phyloP scores from a whole-genome alignment of 2,113 vertebrate genomes.

The Bufo gargarizans region DNA sequence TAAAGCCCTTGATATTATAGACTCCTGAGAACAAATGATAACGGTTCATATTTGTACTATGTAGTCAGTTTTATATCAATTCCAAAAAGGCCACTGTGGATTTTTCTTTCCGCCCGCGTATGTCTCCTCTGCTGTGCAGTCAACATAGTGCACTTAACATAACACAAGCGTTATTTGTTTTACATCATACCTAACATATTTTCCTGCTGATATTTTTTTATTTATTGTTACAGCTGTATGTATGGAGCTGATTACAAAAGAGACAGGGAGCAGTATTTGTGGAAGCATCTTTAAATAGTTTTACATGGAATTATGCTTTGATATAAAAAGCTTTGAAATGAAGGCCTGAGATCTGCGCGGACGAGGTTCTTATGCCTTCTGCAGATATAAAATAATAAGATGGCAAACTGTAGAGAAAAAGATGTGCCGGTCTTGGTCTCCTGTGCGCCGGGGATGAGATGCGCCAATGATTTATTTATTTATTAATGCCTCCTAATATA shows the following conservation, averaged over 20 bases:
- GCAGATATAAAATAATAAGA: background rate
- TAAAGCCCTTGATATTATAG: background rate
- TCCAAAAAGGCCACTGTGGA: conserved; percentile 27
- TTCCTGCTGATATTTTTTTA: conserved; percentile 57
- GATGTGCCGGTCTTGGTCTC: no score
- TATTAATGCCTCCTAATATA: no score
- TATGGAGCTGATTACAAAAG: conserved; percentile 53
- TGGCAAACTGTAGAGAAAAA: no score
- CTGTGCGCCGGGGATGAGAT: no score
- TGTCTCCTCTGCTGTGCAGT: conserved; percentile 53
- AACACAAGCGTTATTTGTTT: conserved; percentile 53
- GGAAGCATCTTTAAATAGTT: conserved; percentile 25
- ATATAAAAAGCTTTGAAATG: conserved; percentile 24
- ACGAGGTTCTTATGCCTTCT: background rate
- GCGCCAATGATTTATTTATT: no score
- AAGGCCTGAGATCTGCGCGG: background rate
- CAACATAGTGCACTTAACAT: conserved; percentile 49
- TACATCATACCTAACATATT: conserved; percentile 57
- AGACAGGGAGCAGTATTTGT: conserved; percentile 37
- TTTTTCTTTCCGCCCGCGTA: conserved; percentile 31
- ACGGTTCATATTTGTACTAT: conserved; percentile 14
- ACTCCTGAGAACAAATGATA: background rate
- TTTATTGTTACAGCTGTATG: conserved; percentile 59
- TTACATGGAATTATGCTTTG: conserved; percentile 24
- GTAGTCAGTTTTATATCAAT: conserved; percentile 21